Conservation (phyloP, 2,888 invertebrate species). For the Agriopis marginaria region DNA sequence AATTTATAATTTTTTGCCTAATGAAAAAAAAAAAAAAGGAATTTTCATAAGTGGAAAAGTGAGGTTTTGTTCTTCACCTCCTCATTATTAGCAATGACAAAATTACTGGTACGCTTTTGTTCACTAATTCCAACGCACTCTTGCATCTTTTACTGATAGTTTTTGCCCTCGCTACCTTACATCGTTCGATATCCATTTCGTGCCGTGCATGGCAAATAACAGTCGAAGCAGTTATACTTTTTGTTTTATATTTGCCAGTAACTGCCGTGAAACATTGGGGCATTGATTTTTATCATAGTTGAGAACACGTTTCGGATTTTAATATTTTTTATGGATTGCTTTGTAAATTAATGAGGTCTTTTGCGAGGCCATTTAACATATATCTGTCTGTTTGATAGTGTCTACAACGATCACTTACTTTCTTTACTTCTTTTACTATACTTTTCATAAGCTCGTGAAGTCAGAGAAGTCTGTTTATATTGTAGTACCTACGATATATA, state of each 20-base stretch:
- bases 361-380: background rate
- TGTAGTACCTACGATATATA: too few species aligned
- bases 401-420: too few species aligned
- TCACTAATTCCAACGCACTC: background rate
- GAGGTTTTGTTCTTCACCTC: too few species aligned
- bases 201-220: slow-evolving; percentile 12
- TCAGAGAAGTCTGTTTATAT: too few species aligned
- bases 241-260: slow-evolving; percentile 11
- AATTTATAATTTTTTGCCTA: too few species aligned
- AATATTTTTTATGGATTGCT: background rate
- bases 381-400: too few species aligned
- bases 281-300: slow-evolving; percentile 13
- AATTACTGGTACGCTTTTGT: background rate
- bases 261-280: slow-evolving; percentile 11
- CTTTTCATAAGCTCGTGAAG: too few species aligned
- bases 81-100: too few species aligned
- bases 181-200: slow-evolving; percentile 11
- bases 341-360: background rate
- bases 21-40: too few species aligned
- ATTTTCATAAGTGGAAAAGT: too few species aligned
- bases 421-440: too few species aligned
- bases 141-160: background rate
- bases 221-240: slow-evolving; percentile 2
- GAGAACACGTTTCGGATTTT: slow-evolving; percentile 1
- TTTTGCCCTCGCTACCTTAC: background rate